Base-by-base conservation (phyloP, 2,797 vertebrate genomes). In the Pelochelys cantorii region DNA sequence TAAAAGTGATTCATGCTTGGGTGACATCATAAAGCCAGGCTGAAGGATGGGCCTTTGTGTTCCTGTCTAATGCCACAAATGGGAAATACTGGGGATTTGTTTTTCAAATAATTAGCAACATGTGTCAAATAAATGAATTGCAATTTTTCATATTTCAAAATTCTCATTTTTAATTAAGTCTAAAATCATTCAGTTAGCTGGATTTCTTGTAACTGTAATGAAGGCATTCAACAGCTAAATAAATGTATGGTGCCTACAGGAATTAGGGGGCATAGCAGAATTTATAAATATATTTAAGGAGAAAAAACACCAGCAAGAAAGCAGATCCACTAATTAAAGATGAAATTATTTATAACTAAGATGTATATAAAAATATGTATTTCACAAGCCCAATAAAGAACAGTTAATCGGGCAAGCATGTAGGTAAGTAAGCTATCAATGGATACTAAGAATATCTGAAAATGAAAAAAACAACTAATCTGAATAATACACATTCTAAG, bases 191-290 rank as follows among this genome's bases (percentile, higher is more conserved):
- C 93, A 96, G 92, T 84, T 95, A 95, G 79, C 83, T 84, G 88
- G 85, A 91, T 84, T 83, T 77, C 65, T 68, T 68, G 65, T 34
- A 20, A 68, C 65, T 68, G 10, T n/a, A 68, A 15, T 87, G 89
- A 94, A 94, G 83, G 90, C 57, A 90, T 91, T 93, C 86, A 90
- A 93, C 89, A 57, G 27, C 71, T 80, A 88, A 85, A 59, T 90
- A 79, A 90, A 80, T 95, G 5, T 65, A 81, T 96, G 83, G 18
- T 79, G 89, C 79, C 74, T 65, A 86, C 88, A 95, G 93, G 81
- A 96, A 93, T 96, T 94, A 92, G 90, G 84, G 78, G 96, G 59
- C 93, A 94, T 95, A 96, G 88, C 81, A 92, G 90, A 87, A 90
- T 94, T 94, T 94, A 93, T 95, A 97, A 96, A 95, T 94, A 94